A percentile compares a stretch with the other conserved stretches of the same genome.
These are phyloP conservation scores for Stomatorhinus walkeri DNA, from an alignment of 2,797 vertebrate species.

Conservation along the genomic window DNA sequence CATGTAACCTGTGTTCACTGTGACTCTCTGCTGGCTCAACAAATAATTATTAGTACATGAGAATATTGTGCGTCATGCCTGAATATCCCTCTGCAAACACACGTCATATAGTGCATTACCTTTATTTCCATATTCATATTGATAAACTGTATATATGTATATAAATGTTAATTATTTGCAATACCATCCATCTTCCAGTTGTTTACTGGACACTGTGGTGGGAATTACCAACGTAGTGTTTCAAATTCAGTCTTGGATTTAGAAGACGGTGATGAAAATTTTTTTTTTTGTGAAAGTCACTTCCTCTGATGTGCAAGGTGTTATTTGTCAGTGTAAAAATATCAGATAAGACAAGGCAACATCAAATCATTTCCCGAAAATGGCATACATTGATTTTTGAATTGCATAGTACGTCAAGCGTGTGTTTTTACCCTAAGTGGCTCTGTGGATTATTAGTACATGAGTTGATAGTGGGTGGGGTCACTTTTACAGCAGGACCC, in stretches of 20 bases:
- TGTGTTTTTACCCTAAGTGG: neutral
- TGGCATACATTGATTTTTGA: neutral
- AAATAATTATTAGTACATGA: neutral
- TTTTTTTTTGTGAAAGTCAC: neutral
- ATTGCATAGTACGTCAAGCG: neutral
- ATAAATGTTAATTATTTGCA: neutral
- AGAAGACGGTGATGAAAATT: neutral
- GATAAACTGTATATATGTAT: neutral
- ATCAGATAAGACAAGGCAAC: neutral
- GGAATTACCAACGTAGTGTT: neutral
- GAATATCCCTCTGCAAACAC: slow-evolving; percentile 2
- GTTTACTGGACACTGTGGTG: neutral
- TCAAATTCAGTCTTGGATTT: neutral
- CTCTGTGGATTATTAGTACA: slow-evolving; percentile 2
- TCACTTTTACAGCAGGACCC: neutral
- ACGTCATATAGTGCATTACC: neutral
- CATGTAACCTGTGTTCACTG: neutral
- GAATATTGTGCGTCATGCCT: neutral
- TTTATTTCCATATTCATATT: neutral
- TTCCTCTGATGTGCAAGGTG: neutral
- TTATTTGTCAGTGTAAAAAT: slow-evolving; percentile 4
- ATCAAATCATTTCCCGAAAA: neutral
- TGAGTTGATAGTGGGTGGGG: neutral
- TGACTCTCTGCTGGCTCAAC: neutral
- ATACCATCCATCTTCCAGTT: neutral